These are phyloP conservation scores for Scaptomyza tumidula DNA, from an alignment of 2,888 invertebrate species.

Conservation along the genomic window DNA sequence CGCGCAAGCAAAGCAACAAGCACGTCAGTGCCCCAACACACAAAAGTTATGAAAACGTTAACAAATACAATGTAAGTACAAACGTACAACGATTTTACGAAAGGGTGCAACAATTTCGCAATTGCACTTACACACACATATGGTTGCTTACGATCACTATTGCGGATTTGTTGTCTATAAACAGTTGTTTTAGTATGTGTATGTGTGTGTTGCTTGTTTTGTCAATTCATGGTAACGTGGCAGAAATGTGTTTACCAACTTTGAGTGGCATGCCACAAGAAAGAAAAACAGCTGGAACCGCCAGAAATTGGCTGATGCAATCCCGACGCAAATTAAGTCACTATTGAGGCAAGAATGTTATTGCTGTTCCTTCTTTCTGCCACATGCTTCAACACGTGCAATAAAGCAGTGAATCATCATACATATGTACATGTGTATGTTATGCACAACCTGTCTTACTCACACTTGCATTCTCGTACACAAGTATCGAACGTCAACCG, in stretches of 20 bases:
- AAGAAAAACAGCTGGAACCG: conserved; percentile 33
- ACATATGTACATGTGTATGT: not conserved
- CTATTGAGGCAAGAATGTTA: not conserved
- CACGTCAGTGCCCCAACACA: conserved; percentile 82
- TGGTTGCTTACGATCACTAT: conserved; percentile 8
- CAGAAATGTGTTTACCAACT: conserved; percentile 35
- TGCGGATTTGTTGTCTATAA: conserved; percentile 34
- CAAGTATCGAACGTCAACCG: not conserved
- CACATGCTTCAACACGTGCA: conserved; percentile 46
- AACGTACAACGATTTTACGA: not conserved
- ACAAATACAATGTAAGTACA: conserved; percentile 79
- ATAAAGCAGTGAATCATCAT: conserved; percentile 29
- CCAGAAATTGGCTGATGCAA: conserved; percentile 73
- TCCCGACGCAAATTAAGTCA: conserved; percentile 46
- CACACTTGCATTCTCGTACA: not conserved
- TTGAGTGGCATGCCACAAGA: conserved; percentile 66
- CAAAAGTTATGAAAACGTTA: conserved; percentile 81
- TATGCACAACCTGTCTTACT: not conserved
- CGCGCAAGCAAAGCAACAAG: conserved; percentile 77
- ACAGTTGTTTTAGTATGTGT: conserved; percentile 24
- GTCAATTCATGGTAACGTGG: conserved; percentile 61
- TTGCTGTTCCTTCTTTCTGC: conserved; percentile 6
- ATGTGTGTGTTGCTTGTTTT: conserved; percentile 11
- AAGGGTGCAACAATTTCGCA: conserved; percentile 51
- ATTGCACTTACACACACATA: conserved; percentile 24